Percentiles rank a stretch among this genome's conserved stretches.
These are phyloP conservation scores for Vandiemenella viatica DNA, from an alignment of 2,888 invertebrate species.

Conservation along the genomic window DNA sequence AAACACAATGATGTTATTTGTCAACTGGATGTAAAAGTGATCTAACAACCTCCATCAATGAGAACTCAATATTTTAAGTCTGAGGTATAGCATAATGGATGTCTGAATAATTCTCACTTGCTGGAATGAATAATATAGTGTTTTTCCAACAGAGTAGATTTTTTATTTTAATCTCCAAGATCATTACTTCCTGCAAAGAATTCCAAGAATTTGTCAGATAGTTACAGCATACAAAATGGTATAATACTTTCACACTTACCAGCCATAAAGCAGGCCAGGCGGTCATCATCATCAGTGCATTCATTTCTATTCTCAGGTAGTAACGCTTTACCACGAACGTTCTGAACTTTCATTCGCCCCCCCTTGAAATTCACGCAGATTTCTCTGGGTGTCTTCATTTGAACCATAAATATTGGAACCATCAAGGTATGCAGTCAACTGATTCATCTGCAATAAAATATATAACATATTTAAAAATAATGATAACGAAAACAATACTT, in stretches of 20 bases:
- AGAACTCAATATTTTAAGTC: too few relatives aligned
- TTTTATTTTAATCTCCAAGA: too few relatives aligned
- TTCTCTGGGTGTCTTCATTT: conserved; percentile 36
- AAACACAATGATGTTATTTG: too few relatives aligned
- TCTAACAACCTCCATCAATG: too few relatives aligned
- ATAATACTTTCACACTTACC: conserved; percentile 28
- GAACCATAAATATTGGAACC: conserved; percentile 63
- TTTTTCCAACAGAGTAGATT: too few relatives aligned
- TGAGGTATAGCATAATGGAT: too few relatives aligned
- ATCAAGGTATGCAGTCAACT: conserved; percentile 57
- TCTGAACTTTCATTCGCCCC: conserved; percentile 48
- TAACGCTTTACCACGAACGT: conserved; percentile 48
- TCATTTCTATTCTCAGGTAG: conserved; percentile 49
- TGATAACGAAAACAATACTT: neutral
- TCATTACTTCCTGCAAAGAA: too few relatives aligned
- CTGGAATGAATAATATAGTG: too few relatives aligned
- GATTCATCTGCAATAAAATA: conserved; percentile 43
- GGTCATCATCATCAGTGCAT: conserved; percentile 43
- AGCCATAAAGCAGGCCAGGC: conserved; percentile 51
- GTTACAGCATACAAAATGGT: too few relatives aligned
- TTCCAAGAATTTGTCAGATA: too few relatives aligned
- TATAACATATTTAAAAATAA: neutral
- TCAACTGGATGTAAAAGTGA: too few relatives aligned
- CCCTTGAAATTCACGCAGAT: conserved; percentile 41
- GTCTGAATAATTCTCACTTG: too few relatives aligned